Conservation (phyloP, 2,113 vertebrate genomes). For the Seriola aureovittata region DNA sequence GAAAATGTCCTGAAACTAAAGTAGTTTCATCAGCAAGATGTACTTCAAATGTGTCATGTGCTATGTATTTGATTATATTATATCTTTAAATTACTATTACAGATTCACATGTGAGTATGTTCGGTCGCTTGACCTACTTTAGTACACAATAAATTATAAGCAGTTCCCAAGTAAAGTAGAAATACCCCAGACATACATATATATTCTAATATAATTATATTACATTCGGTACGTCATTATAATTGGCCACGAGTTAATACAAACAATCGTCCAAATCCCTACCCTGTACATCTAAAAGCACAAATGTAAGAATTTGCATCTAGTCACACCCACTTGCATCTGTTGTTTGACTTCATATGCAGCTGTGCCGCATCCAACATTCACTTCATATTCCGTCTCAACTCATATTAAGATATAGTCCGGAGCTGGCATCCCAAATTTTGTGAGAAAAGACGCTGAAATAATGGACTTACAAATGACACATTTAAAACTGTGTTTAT, state of each 20-base stretch:
- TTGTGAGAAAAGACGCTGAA: background rate
- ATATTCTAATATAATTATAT: too few relatives aligned
- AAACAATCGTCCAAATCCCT: too few relatives aligned
- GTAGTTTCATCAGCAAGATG: background rate
- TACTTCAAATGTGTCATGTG: background rate
- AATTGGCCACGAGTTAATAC: too few relatives aligned
- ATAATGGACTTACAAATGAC: slow-evolving; percentile 53
- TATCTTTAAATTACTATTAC: background rate
- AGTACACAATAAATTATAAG: too few relatives aligned
- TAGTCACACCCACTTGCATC: background rate
- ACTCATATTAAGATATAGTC: background rate
- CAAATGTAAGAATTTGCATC: background rate
- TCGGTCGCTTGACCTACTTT: too few relatives aligned
- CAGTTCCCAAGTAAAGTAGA: too few relatives aligned
- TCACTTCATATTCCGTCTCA: too few relatives aligned
- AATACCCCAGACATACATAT: too few relatives aligned
- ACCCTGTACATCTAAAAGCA: too few relatives aligned
- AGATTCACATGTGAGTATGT: background rate
- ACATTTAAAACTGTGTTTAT: slow-evolving; percentile 84
- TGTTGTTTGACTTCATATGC: background rate
- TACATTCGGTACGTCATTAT: too few relatives aligned
- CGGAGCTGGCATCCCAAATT: background rate
- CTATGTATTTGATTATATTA: too few relatives aligned
- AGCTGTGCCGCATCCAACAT: too few relatives aligned
- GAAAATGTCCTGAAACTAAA: background rate